A percentile compares a stretch with the other conserved stretches of the same genome.
These are phyloP conservation scores for Spodoptera frugiperda DNA, from an alignment of 1,140 invertebrate species.

Conservation along the genomic window DNA sequence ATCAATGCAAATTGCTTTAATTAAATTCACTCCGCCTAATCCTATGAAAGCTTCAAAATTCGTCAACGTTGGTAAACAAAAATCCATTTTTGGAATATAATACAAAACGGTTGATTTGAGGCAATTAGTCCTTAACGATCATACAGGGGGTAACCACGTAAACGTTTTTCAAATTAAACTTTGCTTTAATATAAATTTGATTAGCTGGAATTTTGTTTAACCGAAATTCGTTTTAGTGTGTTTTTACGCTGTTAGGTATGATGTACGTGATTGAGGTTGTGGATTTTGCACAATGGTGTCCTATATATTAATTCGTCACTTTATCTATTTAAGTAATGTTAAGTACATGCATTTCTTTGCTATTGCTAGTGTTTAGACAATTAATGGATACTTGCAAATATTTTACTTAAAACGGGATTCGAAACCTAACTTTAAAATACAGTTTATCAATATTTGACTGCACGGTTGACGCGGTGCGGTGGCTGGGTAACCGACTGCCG, in stretches of 20 bases:
- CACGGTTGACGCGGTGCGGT: too few species aligned
- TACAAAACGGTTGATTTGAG: slow-evolving; percentile 20
- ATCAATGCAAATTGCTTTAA: slow-evolving; percentile 34
- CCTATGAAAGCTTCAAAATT: slow-evolving; percentile 32
- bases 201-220: background rate
- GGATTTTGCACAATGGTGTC: too few species aligned
- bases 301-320: too few species aligned
- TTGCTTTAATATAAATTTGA: slow-evolving; percentile 26
- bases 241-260: background rate
- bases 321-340: too few species aligned
- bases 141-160: background rate
- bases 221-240: background rate
- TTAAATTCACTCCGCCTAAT: slow-evolving; percentile 37
- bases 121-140: slow-evolving; percentile 38
- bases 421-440: too few species aligned
- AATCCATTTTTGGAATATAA: slow-evolving; percentile 23
- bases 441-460: too few species aligned
- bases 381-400: too few species aligned
- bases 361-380: too few species aligned
- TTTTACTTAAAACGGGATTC: too few species aligned
- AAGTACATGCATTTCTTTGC: too few species aligned
- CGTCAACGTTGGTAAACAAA: slow-evolving; percentile 32
- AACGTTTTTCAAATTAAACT: slow-evolving; percentile 27
- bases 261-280: too few species aligned
- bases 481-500: too few species aligned